Evolutionary conservation across 2,888 invertebrate species (phyloP), one percentile per base, ranked within the genome.

Genomic region (Tuberolachnus salignus): DNA sequence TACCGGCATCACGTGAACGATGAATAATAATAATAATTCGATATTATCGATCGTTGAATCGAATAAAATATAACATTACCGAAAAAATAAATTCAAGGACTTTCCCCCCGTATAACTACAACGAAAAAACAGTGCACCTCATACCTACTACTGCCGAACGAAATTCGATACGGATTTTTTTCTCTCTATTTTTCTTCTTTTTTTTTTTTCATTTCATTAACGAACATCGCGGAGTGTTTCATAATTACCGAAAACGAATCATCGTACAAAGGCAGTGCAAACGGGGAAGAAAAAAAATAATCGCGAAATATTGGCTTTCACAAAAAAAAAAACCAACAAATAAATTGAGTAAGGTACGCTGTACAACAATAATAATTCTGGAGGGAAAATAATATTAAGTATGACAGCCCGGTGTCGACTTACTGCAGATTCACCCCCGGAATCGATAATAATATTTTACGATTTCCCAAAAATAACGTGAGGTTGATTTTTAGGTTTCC

Each of bases 121-220:
- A 34, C 34, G 34, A 34, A 34, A 34, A 34, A 34, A 34, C 34
- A 34, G 6, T 34, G 34, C 34, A n/a, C n/a, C n/a, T n/a, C n/a
- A n/a, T n/a, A n/a, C n/a, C n/a, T n/a, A n/a, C n/a, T n/a, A n/a
- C 34, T 34, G 6, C 34, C 34, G 34, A 21, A 61, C 49, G 34
- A 61, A 51, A 73, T 73, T 73, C 73, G 42, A 73, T 42, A 34
- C 46, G 49, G n/a, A n/a, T n/a, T n/a, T n/a, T n/a, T n/a, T n/a
- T n/a, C n/a, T n/a, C n/a, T n/a, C n/a, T n/a, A n/a, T n/a, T n/a
- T n/a, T n/a, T n/a, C n/a, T n/a, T n/a, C n/a, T n/a, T n/a, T 59
- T 26, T 59, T 26, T 11, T 59, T 59, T 59, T 49, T 1, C 16
- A 42, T 46, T 34, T 19, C 42, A 51, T 63, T 34, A 34, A 63